These are phyloP conservation scores for Heliconius hortense DNA, from an alignment of 2,888 invertebrate genomes.

Conservation along the genomic window DNA sequence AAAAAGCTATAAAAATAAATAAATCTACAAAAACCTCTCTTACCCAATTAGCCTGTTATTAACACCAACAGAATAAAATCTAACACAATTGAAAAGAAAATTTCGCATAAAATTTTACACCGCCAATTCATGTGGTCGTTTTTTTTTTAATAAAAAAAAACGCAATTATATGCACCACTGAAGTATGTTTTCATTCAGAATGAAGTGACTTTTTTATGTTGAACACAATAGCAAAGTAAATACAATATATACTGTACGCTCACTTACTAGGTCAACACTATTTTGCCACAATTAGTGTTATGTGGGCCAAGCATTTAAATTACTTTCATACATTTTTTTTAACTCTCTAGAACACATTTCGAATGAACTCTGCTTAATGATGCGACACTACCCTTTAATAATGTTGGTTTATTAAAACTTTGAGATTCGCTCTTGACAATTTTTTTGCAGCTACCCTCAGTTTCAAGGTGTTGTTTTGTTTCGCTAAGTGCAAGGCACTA, in stretches of 20 bases:
- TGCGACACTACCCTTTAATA: slow-evolving; percentile 34
- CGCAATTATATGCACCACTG: slow-evolving; percentile 35
- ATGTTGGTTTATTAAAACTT: slow-evolving; percentile 30
- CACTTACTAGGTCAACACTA: slow-evolving; percentile 44
- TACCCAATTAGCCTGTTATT: neutral
- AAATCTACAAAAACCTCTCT: neutral
- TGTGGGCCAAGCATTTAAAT: slow-evolving; percentile 41
- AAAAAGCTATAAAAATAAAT: neutral
- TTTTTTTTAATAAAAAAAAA: slow-evolving; percentile 29
- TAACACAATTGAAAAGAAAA: neutral
- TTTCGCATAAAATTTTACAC: neutral
- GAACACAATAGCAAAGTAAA: slow-evolving; percentile 43
- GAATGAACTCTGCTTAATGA: slow-evolving; percentile 40
- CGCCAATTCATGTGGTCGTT: neutral
- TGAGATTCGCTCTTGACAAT: slow-evolving; percentile 10
- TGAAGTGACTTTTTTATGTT: slow-evolving; percentile 44
- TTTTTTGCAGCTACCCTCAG: neutral
- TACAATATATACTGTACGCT: slow-evolving; percentile 44
- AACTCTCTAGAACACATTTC: slow-evolving; percentile 32
- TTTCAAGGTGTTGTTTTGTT: slow-evolving; percentile 5
- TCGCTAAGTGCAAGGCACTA: neutral
- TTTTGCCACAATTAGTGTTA: slow-evolving; percentile 42
- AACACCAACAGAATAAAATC: neutral
- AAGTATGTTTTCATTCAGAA: slow-evolving; percentile 41
- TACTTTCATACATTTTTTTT: slow-evolving; percentile 38